Evolutionary conservation across 2,797 vertebrate species (phyloP), one percentile per base, ranked within the genome.

Genomic region (Eupleurogrammus muticus): DNA sequence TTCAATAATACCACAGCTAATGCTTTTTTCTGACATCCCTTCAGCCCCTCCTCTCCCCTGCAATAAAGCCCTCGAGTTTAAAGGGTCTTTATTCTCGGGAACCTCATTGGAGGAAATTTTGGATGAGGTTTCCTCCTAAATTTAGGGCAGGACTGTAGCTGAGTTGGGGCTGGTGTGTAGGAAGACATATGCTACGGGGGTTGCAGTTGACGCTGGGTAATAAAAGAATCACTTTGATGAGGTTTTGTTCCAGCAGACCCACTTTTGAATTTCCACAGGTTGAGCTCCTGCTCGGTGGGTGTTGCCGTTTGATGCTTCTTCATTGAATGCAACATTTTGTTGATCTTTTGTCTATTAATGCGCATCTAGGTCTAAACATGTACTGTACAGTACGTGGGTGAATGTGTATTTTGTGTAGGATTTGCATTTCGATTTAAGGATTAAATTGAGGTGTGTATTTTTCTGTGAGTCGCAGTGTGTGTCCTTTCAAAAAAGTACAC

Each of bases 171-270:
- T 61, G 48, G 44, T 75, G 73, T 73, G 61, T 59, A 47, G 73
- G 54, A 74, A 81, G 64, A 53, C 74, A 68, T 69, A 60, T 76
- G 77, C 73, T 79, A 57, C 57, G 56, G 56, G 76, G 71, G 48
- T 49, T 79, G 64, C 70, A 51, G 48, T 81, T 68, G 71, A 79
- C 66, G 70, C 57, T 55, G 59, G 56, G 42, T 86, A 78, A 90
- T 82, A 74, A 83, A 81, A 75, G 63, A 85, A 82, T 76, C 7
- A 8, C 82, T 90, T 85, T 90, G 85, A 92, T 84, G 79, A 84
- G 73, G 71, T 71, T 85, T 86, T 79, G 70, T 85, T 83, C 75
- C 58, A 75, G 75, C 50, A 85, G 73, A 86, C 83, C 77, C 69
- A 75, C 34, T 86, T 88, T 60, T 70, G 51, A 77, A 74, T 70